Percentiles rank a stretch among this genome's conserved stretches.
phyloP scores from a whole-genome alignment of 2,888 invertebrate species.

The Campopleginae sp. region DNA sequence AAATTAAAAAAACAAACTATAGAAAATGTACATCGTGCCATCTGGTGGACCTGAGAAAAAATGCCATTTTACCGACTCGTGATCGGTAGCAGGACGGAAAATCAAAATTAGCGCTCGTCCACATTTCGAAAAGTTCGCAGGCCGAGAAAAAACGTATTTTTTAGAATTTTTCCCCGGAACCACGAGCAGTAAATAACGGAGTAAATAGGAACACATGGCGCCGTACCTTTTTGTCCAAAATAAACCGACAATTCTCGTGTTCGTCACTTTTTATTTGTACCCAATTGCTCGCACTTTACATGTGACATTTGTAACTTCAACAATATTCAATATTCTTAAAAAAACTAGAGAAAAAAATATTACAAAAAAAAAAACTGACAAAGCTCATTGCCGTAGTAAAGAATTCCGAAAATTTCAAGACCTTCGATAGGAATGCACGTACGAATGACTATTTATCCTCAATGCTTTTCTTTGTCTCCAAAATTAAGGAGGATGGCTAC shows the following conservation, averaged over 20 bases:
- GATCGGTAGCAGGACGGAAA: background rate
- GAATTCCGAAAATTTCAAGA: background rate
- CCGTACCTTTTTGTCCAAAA: background rate
- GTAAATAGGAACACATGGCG: too few relatives aligned
- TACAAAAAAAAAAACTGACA: conserved; percentile 2
- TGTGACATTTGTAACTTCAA: conserved; percentile 6
- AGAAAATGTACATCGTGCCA: background rate
- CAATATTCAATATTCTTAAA: background rate
- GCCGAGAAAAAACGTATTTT: too few relatives aligned
- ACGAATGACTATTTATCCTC: conserved; percentile 28
- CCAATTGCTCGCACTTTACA: background rate
- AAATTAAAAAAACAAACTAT: background rate
- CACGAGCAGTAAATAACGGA: too few relatives aligned
- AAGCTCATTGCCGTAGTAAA: conserved; percentile 1
- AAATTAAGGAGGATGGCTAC: too few relatives aligned
- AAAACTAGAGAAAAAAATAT: conserved; percentile 14
- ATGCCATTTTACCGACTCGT: background rate
- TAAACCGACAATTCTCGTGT: background rate
- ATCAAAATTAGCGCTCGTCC: too few relatives aligned
- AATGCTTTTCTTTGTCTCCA: too few relatives aligned
- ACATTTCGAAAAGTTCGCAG: too few relatives aligned
- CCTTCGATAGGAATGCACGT: background rate
- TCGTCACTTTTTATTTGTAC: conserved; percentile 19
- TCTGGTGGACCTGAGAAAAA: background rate
- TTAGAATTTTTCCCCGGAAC: background rate